Evolutionary conservation across 2,797 vertebrate species (phyloP), one percentile per base, ranked within the genome.

Genomic region (Ctenopoma multispine): DNA sequence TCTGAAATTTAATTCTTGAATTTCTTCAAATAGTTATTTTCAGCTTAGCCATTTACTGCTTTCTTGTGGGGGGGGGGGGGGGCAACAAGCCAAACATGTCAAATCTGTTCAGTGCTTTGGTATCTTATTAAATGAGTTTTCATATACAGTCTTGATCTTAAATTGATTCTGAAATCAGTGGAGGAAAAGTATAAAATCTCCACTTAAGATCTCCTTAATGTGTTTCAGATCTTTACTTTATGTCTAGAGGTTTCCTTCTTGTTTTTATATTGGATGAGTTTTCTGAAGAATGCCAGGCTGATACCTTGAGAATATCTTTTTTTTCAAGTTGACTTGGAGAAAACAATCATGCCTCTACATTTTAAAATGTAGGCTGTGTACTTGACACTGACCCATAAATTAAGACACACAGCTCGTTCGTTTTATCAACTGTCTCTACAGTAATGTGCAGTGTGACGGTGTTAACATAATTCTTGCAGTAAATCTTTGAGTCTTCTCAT

Each of bases 371-470:
- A 62, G 27, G 53, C 65, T 31, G 18, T 36, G 50, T 27, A 38
- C 69, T 80, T 59, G 69, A 80, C 77, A 69, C 54, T 31, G 60
- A 34, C 31, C 66, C 62, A 72, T 82, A 72, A 75, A 71, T 86
- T 85, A 73, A 74, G 71, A 76, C 60, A 2, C 60, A 53, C 84
- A 84, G 56, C 72, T 83, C n/a, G 76, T 61, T 83, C 43, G 8
- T 72, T 49, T 69, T 63, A 31, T 36, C 69, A 2, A 11, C 34
- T 0, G 5, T 21, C 61, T 51, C 43, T 41, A 29, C 11, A 0
- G 56, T 66, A 29, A 58, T 60, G 46, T 40, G 40, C 0, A 23
- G 58, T 24, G 20, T 18, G 27, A 56, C 1, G 24, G 48, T 50
- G 41, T 71, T 64, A 34, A 69, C 62, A 20, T 38, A 0, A 63